phyloP scores from a whole-genome alignment of 2,888 invertebrate genomes.

The Papilio demoleus region DNA sequence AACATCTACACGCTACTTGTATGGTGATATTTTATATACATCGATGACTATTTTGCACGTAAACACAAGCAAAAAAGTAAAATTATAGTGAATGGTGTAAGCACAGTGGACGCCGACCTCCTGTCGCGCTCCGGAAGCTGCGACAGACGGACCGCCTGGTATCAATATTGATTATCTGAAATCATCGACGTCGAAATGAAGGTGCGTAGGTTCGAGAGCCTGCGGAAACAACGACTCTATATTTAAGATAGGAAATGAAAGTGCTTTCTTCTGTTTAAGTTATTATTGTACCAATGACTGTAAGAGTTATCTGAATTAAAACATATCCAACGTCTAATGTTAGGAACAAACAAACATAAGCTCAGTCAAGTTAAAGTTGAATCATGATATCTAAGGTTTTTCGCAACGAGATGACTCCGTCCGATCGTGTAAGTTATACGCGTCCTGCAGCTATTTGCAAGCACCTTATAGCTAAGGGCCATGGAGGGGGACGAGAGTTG shows the following conservation, averaged over 20 bases:
- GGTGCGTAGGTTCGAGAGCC: conserved; percentile 40
- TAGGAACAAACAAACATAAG: too few relatives aligned
- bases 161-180: conserved; percentile 73
- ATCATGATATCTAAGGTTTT: neutral
- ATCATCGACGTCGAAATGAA: conserved; percentile 38
- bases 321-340: neutral
- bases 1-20: too few relatives aligned
- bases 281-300: too few relatives aligned
- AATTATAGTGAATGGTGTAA: neutral
- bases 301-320: neutral
- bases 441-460: conserved; percentile 44
- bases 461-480: conserved; percentile 45
- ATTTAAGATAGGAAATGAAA: neutral
- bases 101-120: conserved; percentile 50
- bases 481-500: too few relatives aligned
- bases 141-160: conserved; percentile 61
- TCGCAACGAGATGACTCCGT: neutral
- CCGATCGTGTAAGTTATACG: conserved; percentile 15
- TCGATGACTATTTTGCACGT: too few relatives aligned
- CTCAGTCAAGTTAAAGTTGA: conserved; percentile 3
- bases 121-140: conserved; percentile 63
- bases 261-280: neutral
- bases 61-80: neutral
- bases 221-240: too few relatives aligned
- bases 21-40: too few relatives aligned